Evolutionary conservation across 2,113 vertebrate genomes (phyloP).

Genomic region (Rhineura floridana): DNA sequence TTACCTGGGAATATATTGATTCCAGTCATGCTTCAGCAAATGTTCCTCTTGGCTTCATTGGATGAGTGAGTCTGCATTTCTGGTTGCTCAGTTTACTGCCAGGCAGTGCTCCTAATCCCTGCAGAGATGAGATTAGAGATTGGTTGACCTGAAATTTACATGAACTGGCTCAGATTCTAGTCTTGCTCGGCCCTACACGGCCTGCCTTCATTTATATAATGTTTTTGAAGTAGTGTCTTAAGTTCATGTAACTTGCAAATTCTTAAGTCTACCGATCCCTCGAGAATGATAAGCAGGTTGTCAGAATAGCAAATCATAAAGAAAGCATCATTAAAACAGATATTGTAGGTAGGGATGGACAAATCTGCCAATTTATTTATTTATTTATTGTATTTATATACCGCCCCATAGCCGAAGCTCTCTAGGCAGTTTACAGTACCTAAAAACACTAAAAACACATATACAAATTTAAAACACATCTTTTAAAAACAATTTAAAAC

Average conservation of each 20-base stretch:
- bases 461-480: no score
- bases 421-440: no score
- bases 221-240: conserved; percentile 24
- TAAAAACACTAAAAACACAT: no score
- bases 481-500: no score
- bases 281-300: not conserved
- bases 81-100: conserved; percentile 70
- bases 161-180: conserved; percentile 63
- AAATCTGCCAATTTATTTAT: no score
- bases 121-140: conserved; percentile 74
- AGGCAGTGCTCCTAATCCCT: conserved; percentile 66
- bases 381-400: no score
- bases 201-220: conserved; percentile 20
- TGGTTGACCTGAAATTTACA: conserved; percentile 74
- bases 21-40: conserved; percentile 70
- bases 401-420: no score
- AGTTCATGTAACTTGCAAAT: not conserved
- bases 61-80: conserved; percentile 73
- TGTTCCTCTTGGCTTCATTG: conserved; percentile 75
- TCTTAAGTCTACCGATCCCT: not conserved
- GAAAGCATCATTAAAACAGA: not conserved
- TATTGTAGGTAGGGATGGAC: no score
- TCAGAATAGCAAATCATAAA: not conserved
- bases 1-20: conserved; percentile 76
- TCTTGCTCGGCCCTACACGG: conserved; percentile 46